phyloP scores from a whole-genome alignment of 35 echinoderm and acorn worm genomes.

The Lytechinus pictus region DNA sequence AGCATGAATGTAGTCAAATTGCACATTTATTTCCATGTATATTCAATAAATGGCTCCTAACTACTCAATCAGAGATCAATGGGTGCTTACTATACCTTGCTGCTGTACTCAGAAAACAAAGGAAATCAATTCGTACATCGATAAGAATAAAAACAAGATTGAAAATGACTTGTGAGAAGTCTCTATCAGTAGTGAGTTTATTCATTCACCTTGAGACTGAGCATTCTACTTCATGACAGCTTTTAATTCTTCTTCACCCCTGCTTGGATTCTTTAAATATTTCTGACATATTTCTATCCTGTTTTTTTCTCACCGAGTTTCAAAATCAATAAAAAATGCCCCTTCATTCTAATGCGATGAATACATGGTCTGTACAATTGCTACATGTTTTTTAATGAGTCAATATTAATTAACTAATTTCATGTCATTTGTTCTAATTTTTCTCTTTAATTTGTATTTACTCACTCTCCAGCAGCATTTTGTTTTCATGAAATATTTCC shows the following conservation, averaged over 20 bases:
- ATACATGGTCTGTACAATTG: not conserved
- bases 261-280: not conserved
- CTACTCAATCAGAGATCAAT: slow-evolving; percentile 36
- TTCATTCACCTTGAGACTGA: not conserved
- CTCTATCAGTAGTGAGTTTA: not conserved
- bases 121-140: not conserved
- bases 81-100: slow-evolving; percentile 46
- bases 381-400: not conserved
- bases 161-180: not conserved
- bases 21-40: slow-evolving; percentile 56
- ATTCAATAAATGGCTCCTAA: slow-evolving; percentile 54
- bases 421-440: not conserved
- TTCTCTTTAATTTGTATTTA: not conserved
- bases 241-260: not conserved
- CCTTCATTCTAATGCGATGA: not conserved
- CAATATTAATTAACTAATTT: not conserved
- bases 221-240: not conserved
- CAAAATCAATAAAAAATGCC: not conserved
- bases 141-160: not conserved
- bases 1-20: slow-evolving; percentile 17
- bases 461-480: not conserved
- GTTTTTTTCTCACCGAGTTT: not conserved
- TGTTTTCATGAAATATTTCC: not conserved
- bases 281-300: not conserved
- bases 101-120: not conserved